Conservation (phyloP, 2,797 vertebrate genomes). For the Apogon talboti region DNA sequence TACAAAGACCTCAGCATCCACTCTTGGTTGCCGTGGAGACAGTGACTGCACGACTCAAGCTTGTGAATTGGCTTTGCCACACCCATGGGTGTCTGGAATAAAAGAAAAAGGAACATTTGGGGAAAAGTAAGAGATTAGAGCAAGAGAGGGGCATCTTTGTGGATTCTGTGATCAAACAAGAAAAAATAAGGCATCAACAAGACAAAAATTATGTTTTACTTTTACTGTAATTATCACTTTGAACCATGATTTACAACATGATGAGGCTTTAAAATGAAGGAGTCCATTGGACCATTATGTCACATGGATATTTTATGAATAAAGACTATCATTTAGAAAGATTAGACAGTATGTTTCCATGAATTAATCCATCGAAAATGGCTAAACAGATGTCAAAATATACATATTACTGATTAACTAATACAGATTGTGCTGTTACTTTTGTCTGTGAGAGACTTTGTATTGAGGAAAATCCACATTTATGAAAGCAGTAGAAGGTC, state of each 20-base stretch:
- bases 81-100: slow-evolving; percentile 60
- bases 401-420: not conserved
- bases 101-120: slow-evolving; percentile 15
- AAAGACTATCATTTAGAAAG: slow-evolving; percentile 1
- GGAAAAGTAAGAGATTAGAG: slow-evolving; percentile 23
- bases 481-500: slow-evolving; percentile 5
- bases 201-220: not conserved
- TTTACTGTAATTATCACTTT: not conserved
- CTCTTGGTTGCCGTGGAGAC: slow-evolving; percentile 70
- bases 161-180: not conserved
- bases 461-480: slow-evolving; percentile 2
- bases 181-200: not conserved
- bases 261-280: not conserved
- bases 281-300: not conserved
- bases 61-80: slow-evolving; percentile 58
- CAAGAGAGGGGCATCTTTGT: slow-evolving; percentile 1
- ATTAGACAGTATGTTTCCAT: not conserved
- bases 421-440: not conserved
- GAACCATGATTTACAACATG: not conserved
- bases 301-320: not conserved
- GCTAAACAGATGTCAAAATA: not conserved
- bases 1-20: slow-evolving; percentile 53
- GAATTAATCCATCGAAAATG: not conserved
- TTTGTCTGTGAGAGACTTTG: not conserved
- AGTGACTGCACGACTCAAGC: slow-evolving; percentile 14